phyloP scores from a whole-genome alignment of 2,113 vertebrate genomes.

The Thryonomys swinderianus region DNA sequence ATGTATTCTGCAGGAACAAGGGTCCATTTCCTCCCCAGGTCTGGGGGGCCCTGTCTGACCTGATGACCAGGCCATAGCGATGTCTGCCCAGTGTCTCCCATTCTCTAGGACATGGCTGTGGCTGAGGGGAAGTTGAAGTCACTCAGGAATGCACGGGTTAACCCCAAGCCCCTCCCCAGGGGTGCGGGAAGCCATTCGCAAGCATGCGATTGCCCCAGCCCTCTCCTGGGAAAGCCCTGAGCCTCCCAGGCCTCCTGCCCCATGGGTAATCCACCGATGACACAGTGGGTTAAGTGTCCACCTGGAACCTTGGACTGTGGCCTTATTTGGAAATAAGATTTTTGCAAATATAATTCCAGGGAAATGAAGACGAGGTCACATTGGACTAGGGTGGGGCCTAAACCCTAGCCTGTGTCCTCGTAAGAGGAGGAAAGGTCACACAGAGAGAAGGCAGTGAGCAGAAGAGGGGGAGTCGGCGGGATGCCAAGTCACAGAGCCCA shows the following conservation, averaged over 20 bases:
- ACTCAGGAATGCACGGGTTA: not conserved
- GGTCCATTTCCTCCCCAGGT: conserved; percentile 24
- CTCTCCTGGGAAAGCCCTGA: not conserved
- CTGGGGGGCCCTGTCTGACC: conserved; percentile 35
- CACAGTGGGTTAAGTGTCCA: not conserved
- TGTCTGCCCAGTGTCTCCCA: conserved; percentile 45
- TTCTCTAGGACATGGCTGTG: accelerated
- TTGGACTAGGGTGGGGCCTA: not conserved
- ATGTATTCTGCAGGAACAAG: conserved; percentile 43
- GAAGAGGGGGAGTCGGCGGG: not conserved
- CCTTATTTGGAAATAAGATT: not conserved
- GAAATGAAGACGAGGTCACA: not conserved
- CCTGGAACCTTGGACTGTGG: not conserved
- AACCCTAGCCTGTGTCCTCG: not conserved
- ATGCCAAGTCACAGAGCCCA: not conserved
- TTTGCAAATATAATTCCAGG: not conserved
- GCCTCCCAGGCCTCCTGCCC: not conserved
- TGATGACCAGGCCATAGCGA: not conserved
- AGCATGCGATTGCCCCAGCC: not conserved
- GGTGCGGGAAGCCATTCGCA: not conserved
- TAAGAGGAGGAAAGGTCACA: not conserved
- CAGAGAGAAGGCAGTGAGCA: not conserved
- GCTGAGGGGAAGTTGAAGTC: not conserved
- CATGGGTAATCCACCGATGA: too few species aligned
- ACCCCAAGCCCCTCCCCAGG: not conserved